These are phyloP conservation scores for Drosophila malerkotliana DNA, from an alignment of 1,140 invertebrate species.

Conservation along the genomic window DNA sequence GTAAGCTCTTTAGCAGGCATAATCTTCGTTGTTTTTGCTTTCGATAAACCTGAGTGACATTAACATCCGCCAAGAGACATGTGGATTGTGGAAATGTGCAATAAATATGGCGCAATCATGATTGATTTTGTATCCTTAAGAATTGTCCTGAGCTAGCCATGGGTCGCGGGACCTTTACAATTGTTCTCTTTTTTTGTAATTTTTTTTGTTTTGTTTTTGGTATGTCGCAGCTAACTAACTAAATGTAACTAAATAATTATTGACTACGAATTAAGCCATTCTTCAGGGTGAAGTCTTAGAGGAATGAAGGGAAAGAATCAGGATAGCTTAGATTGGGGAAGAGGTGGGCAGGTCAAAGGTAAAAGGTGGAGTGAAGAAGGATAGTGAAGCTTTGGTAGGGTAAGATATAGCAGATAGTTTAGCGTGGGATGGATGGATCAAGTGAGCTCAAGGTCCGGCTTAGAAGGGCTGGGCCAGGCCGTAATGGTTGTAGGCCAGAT, in stretches of 20 bases:
- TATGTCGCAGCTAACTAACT: slow-evolving; percentile 81
- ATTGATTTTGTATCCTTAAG: slow-evolving; percentile 56
- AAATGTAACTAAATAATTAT: slow-evolving; percentile 80
- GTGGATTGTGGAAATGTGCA: slow-evolving; percentile 61
- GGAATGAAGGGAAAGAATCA: slow-evolving; percentile 2
- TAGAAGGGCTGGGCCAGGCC: slow-evolving; percentile 82
- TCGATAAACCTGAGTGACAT: slow-evolving; percentile 70
- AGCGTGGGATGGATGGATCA: slow-evolving; percentile 31
- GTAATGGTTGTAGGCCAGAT: slow-evolving; percentile 83
- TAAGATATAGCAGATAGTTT: slow-evolving; percentile 36
- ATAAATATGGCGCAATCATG: slow-evolving; percentile 77
- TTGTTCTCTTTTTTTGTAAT: slow-evolving; percentile 40
- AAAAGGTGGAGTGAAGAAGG: slow-evolving; percentile 6
- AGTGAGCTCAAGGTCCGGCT: slow-evolving; percentile 16
- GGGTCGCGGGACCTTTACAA: slow-evolving; percentile 45
- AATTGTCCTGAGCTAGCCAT: slow-evolving; percentile 69
- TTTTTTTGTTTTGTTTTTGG: slow-evolving; percentile 58
- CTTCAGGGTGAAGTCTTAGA: slow-evolving; percentile 60
- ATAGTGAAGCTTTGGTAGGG: slow-evolving; percentile 33
- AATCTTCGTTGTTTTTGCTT: slow-evolving; percentile 48
- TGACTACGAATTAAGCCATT: slow-evolving; percentile 79
- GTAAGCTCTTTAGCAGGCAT: slow-evolving; percentile 71
- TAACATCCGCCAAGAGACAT: slow-evolving; percentile 51
- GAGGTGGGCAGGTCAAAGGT: slow-evolving; percentile 1
- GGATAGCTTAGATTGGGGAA: slow-evolving; percentile 3